Evolutionary conservation across 53 echinoderm and acorn worm genomes (phyloP).

Genomic region (Holothuria leucospilota): DNA sequence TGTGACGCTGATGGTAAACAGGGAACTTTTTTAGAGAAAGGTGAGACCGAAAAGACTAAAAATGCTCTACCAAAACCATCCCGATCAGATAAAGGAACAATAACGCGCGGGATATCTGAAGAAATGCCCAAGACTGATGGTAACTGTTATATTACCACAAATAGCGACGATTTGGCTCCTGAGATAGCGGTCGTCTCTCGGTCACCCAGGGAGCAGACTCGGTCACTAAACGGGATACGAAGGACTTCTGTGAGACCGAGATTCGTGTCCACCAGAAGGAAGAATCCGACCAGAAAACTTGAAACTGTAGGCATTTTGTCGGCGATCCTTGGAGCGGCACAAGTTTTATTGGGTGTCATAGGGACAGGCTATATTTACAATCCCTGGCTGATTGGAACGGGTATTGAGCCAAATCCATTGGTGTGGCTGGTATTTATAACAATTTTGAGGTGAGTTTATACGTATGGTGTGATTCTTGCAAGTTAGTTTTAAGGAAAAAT

Average conservation of each 20-base stretch:
- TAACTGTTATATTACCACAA: neutral
- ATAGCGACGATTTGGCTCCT: neutral
- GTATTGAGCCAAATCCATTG: neutral
- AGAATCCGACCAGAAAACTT: constrained; percentile 31
- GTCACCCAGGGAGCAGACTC: neutral
- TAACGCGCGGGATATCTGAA: neutral
- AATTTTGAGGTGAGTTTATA: neutral
- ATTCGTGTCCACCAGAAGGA: neutral
- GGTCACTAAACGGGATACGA: too few species aligned
- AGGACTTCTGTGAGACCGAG: neutral
- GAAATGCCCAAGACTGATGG: neutral
- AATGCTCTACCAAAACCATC: too few species aligned
- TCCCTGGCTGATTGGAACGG: neutral
- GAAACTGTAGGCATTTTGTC: constrained; percentile 9
- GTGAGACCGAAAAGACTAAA: neutral
- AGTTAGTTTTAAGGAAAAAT: too few species aligned
- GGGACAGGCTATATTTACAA: constrained; percentile 32
- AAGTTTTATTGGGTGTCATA: neutral
- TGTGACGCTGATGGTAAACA: neutral
- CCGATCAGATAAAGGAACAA: neutral
- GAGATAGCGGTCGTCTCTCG: neutral
- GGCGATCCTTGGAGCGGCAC: neutral
- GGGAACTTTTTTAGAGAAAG: neutral
- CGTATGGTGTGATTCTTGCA: too few species aligned
- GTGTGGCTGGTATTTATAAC: constrained; percentile 8